Evolutionary conservation across 2,888 invertebrate genomes (phyloP).

Genomic region (Pristionchus exspectatus): DNA sequence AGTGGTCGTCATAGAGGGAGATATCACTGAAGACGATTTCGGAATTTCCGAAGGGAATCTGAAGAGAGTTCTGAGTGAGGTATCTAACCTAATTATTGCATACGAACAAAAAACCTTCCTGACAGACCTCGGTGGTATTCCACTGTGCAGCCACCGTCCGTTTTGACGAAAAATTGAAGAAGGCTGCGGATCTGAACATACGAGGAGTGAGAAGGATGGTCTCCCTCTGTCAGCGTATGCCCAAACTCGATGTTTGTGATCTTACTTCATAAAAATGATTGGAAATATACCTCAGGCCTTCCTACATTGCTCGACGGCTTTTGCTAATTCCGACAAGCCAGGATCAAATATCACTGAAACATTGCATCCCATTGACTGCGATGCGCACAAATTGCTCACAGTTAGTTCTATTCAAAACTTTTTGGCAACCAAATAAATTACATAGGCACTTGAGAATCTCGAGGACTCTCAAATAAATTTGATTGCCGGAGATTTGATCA

Average conservation of each 20-base stretch:
- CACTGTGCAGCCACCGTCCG: neutral
- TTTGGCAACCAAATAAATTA: neutral
- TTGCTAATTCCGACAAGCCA: neutral
- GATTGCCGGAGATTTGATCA: neutral
- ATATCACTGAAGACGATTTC: neutral
- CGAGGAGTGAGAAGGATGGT: neutral
- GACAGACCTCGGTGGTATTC: neutral
- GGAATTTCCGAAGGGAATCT: neutral
- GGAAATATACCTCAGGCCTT: neutral
- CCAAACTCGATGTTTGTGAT: neutral
- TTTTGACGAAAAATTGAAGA: neutral
- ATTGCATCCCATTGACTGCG: neutral
- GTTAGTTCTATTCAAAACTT: neutral
- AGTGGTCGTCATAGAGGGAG: constrained; percentile 1
- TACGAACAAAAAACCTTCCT: neutral
- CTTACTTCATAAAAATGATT: neutral
- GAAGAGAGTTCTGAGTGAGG: neutral
- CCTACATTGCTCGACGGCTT: neutral
- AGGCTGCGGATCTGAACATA: neutral
- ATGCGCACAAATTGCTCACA: neutral
- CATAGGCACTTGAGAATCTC: neutral
- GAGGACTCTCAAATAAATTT: neutral
- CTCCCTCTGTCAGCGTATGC: neutral
- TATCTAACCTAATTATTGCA: neutral
- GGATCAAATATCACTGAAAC: neutral